These are phyloP conservation scores for Drosophila ananassae DNA, from an alignment of 1,140 invertebrate species.

Conservation along the genomic window DNA sequence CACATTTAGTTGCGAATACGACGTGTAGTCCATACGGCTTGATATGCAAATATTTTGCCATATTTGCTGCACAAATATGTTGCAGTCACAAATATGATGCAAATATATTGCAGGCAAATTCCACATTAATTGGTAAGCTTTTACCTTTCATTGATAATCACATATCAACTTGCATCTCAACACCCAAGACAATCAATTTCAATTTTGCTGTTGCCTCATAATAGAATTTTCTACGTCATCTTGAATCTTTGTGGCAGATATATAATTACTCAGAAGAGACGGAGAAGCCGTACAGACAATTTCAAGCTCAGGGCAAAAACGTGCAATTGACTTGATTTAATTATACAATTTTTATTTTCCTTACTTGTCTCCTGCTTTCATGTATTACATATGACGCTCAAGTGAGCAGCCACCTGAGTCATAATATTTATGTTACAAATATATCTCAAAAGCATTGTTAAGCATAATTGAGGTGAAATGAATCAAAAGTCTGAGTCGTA, in stretches of 20 bases:
- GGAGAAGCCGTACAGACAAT: conserved; percentile 28
- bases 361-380: conserved; percentile 22
- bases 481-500: neutral
- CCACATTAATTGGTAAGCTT: conserved; percentile 31
- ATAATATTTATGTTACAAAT: conserved; percentile 4
- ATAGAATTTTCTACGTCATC: conserved; percentile 21
- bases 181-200: conserved; percentile 30
- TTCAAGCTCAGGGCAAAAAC: conserved; percentile 58
- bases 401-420: conserved; percentile 20
- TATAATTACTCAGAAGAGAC: conserved; percentile 32
- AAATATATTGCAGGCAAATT: conserved; percentile 19
- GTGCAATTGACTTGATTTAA: conserved; percentile 64
- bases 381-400: conserved; percentile 24
- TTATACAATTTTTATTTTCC: conserved; percentile 48
- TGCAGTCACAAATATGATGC: conserved; percentile 17
- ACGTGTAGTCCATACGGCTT: conserved; percentile 20
- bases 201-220: conserved; percentile 9
- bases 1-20: conserved; percentile 32
- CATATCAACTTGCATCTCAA: conserved; percentile 2
- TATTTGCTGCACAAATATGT: conserved; percentile 30
- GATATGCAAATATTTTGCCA: conserved; percentile 20
- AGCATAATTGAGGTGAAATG: conserved; percentile 12
- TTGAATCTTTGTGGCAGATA: conserved; percentile 26
- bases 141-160: conserved; percentile 5
- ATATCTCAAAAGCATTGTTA: neutral